A percentile compares a stretch with the other conserved stretches of the same genome.
Conservation (phyloP, 2,888 invertebrate species). For the Tetragonula carbonaria region DNA sequence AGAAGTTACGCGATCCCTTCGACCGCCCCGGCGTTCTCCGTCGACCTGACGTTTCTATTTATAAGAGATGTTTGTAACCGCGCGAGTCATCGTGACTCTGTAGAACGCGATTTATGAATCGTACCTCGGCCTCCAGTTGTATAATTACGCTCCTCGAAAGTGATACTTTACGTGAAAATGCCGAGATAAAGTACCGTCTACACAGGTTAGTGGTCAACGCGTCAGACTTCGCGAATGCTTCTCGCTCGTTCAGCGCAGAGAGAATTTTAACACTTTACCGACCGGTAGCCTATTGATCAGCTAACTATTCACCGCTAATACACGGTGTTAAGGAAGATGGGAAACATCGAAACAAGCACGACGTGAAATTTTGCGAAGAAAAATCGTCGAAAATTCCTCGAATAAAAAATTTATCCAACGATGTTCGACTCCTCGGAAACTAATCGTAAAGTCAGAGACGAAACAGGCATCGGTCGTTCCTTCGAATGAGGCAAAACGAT, state of each 20-base stretch:
- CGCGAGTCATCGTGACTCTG: not conserved
- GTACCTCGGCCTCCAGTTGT: constrained; percentile 2
- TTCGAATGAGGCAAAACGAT: not conserved
- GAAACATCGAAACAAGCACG: not conserved
- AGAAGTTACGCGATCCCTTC: constrained; percentile 36
- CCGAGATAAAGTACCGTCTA: not conserved
- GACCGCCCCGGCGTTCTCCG: constrained; percentile 14
- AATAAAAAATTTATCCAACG: not conserved
- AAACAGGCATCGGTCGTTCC: not conserved
- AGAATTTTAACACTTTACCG: not conserved
- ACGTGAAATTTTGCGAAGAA: not conserved
- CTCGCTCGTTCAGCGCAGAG: not conserved
- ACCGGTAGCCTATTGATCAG: too few species aligned
- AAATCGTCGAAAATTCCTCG: not conserved
- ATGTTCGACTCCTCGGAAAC: not conserved
- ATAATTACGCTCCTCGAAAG: constrained; percentile 25
- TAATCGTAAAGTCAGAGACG: not conserved
- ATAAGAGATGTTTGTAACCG: constrained; percentile 22
- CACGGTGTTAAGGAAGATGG: not conserved
- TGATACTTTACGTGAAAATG: constrained; percentile 12
- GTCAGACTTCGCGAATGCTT: constrained; percentile 1
- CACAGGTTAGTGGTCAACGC: not conserved
- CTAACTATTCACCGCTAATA: too few species aligned
- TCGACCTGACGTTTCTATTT: constrained; percentile 48
- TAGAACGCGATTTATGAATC: constrained; percentile 4